These are phyloP conservation scores for silkworm (Bombyx mori) DNA, from an alignment of 1,140 invertebrate species.

Conservation along the genomic window DNA sequence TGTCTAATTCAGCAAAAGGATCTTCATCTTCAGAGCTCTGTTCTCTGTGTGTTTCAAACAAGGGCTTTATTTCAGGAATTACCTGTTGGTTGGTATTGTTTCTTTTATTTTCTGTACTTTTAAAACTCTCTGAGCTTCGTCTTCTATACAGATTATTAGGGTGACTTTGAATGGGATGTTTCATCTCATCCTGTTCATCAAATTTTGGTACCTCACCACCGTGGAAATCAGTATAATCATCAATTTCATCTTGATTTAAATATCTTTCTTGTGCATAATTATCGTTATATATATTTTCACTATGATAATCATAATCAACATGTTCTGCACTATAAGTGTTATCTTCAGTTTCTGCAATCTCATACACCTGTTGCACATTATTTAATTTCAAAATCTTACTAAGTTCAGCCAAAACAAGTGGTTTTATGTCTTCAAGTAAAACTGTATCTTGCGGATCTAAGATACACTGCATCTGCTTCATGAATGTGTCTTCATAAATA, in stretches of 20 bases:
- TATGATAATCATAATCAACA: slow-evolving; percentile 12
- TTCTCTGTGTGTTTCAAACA: slow-evolving; percentile 38
- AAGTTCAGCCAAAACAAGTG: slow-evolving; percentile 58
- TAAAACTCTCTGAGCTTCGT: slow-evolving; percentile 20
- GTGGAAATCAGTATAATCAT: slow-evolving; percentile 2
- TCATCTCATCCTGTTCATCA: slow-evolving; percentile 25
- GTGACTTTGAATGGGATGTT: slow-evolving; percentile 24
- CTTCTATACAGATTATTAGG: slow-evolving; percentile 9
- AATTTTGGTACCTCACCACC: slow-evolving; percentile 23
- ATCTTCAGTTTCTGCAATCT: slow-evolving; percentile 21
- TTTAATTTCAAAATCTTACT: slow-evolving; percentile 51
- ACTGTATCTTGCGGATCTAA: slow-evolving; percentile 62
- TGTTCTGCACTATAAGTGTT: not conserved
- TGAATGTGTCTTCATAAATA: slow-evolving; percentile 64
- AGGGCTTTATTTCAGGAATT: slow-evolving; percentile 14
- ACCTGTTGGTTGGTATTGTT: slow-evolving; percentile 17
- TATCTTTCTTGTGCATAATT: slow-evolving; percentile 10
- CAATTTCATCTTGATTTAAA: slow-evolving; percentile 14
- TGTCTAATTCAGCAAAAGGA: slow-evolving; percentile 59
- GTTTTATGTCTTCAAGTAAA: slow-evolving; percentile 59
- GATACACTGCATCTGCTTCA: slow-evolving; percentile 65
- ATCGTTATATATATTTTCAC: slow-evolving; percentile 18
- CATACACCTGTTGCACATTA: slow-evolving; percentile 30
- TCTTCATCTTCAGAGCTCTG: slow-evolving; percentile 51
- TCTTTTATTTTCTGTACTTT: slow-evolving; percentile 23